Evolutionary conservation across 2,888 invertebrate species (phyloP), one percentile per base, ranked within the genome.

Genomic region (Nebria brevicollis): DNA sequence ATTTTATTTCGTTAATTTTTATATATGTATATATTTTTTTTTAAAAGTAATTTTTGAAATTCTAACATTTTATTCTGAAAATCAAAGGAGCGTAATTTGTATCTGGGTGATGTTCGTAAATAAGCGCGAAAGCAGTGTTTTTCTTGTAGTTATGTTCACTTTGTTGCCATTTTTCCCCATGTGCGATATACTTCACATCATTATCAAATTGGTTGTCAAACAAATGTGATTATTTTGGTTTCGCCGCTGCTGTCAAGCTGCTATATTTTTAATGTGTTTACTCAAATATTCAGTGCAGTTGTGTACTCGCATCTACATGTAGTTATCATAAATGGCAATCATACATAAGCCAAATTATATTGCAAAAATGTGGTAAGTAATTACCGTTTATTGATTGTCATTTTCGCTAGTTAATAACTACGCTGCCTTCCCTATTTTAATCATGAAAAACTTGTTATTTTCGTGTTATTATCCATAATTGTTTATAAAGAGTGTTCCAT

Each of bases 241-340:
- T 81, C 81, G 81, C 81, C 81, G 81, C 81, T 81, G 81, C 81
- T 81, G 81, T 81, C 81, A 81, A 77, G 81, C 81, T 81, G 81
- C 81, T 81, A 81, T 80, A 77, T 81, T 81, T 81, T 81, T 81
- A 81, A 81, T 81, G 81, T 81, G 81, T 81, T 81, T 81, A 73
- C 73, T 54, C 66, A 81, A 81, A 72, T 72, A 73, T 72, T 81
- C 70, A 73, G 81, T 77, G 81, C 81, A 66, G 76, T 77, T 81
- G 77, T 81, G 77, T 81, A 81, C 68, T 70, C 73, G 77, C 81
- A 81, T 65, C 77, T 73, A 76, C 76, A 81, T 77, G 81, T 81
- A 81, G 76, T 77, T 72, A 76, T 81, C 72, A 81, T 80, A 75
- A 80, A 70, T 34, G 72, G 20, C 43, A 73, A 25, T 81, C 43